These are phyloP conservation scores for Drosophila suboccidentalis DNA, from an alignment of 2,888 invertebrate species.

Conservation along the genomic window DNA sequence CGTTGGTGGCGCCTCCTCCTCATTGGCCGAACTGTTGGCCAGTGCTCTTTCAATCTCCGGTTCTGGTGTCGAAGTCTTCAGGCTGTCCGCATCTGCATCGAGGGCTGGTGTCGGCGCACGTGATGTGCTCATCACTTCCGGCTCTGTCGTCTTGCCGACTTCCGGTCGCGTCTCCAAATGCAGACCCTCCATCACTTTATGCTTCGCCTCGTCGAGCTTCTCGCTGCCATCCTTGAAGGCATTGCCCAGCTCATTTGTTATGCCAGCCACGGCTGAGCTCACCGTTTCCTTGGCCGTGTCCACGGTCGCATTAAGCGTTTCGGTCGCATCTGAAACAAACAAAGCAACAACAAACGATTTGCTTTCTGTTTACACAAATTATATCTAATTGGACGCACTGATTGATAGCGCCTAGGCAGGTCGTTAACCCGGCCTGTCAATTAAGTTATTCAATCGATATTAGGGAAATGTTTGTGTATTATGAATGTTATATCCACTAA, in stretches of 20 bases:
- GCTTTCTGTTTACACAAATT: conserved; percentile 20
- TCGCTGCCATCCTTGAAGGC: conserved; percentile 76
- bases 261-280: conserved; percentile 75
- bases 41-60: conserved; percentile 84
- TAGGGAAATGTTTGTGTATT: conserved; percentile 4
- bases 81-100: conserved; percentile 79
- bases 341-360: conserved; percentile 13
- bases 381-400: conserved; percentile 14
- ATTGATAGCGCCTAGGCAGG: conserved; percentile 9
- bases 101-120: conserved; percentile 65
- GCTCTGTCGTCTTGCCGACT: conserved; percentile 8
- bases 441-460: conserved; percentile 12
- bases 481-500: not conserved
- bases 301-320: conserved; percentile 68
- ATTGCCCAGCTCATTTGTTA: conserved; percentile 78
- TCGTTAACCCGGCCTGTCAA: conserved; percentile 19
- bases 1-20: conserved; percentile 81
- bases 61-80: conserved; percentile 84
- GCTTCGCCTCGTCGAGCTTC: conserved; percentile 75
- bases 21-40: conserved; percentile 68
- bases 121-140: conserved; percentile 47
- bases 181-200: conserved; percentile 77
- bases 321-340: conserved; percentile 73
- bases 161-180: conserved; percentile 61
- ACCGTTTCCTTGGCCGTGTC: conserved; percentile 82